phyloP scores from a whole-genome alignment of 1,140 invertebrate genomes.

The Sinella curviseta region DNA sequence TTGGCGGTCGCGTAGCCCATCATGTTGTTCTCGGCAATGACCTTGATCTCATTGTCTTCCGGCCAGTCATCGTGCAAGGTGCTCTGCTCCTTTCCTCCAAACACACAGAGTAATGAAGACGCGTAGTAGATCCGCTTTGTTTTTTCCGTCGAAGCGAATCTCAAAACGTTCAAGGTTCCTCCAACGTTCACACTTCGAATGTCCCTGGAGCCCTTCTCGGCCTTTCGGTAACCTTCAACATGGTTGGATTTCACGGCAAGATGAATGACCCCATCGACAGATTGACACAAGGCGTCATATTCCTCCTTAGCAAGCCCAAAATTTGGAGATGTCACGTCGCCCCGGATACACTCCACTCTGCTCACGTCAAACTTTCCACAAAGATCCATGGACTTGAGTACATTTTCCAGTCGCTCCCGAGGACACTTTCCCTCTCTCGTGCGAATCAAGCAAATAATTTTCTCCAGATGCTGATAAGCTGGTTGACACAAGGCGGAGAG shows the following conservation, averaged over 20 bases:
- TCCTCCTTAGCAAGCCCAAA: neutral
- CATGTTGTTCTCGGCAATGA: neutral
- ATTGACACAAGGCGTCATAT: neutral
- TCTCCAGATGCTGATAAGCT: neutral
- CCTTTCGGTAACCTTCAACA: neutral
- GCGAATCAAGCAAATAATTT: slow-evolving; percentile 1
- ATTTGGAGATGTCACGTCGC: neutral
- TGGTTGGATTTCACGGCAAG: neutral
- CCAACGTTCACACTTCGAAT: no score
- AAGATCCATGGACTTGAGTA: neutral
- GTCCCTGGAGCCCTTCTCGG: no score
- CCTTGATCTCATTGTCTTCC: neutral
- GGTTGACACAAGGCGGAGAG: neutral
- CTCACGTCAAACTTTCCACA: neutral
- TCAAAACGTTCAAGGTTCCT: slow-evolving; percentile 11
- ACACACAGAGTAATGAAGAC: slow-evolving; percentile 16
- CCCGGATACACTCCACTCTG: neutral
- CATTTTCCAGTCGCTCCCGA: neutral
- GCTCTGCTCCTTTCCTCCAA: neutral
- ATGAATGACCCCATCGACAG: neutral
- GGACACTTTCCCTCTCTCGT: no score
- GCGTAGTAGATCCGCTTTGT: slow-evolving; percentile 22
- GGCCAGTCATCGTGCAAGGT: neutral
- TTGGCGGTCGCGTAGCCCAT: slow-evolving; percentile 23
- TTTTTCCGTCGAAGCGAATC: neutral